Evolutionary conservation across 2,888 invertebrate genomes (phyloP).

Genomic region (Sminthurinus aureus): DNA sequence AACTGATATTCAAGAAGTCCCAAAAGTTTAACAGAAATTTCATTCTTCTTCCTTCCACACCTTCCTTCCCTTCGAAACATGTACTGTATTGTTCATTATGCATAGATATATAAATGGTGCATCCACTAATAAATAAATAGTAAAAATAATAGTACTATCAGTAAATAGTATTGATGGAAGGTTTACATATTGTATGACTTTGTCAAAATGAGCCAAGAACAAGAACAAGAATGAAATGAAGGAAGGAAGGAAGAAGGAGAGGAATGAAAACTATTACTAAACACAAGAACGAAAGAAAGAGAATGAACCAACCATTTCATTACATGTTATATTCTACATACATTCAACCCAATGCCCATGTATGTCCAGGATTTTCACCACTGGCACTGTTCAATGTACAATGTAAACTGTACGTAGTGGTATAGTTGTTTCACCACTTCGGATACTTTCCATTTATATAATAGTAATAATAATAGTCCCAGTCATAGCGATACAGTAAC

Average conservation of each 20-base stretch:
- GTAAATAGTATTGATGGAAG: background rate
- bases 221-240: background rate
- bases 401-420: too few relatives aligned
- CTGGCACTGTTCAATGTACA: too few relatives aligned
- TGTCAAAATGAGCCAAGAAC: too few relatives aligned
- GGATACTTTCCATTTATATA: constrained; percentile 1
- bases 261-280: background rate
- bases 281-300: background rate
- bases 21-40: constrained; percentile 9
- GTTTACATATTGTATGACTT: background rate
- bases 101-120: background rate
- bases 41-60: constrained; percentile 15
- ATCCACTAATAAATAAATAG: background rate
- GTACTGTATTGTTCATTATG: background rate
- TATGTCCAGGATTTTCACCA: constrained; percentile 6
- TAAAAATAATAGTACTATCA: too few relatives aligned
- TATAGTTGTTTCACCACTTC: background rate
- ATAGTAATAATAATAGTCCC: too few relatives aligned
- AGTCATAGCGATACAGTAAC: too few relatives aligned
- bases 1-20: constrained; percentile 7
- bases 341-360: too few relatives aligned
- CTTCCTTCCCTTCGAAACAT: background rate
- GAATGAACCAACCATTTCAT: constrained; percentile 1
- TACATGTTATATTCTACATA: too few relatives aligned
- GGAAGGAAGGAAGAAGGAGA: background rate